phyloP scores from a whole-genome alignment of 2,888 invertebrate species.

The Dryomyza anilis region DNA sequence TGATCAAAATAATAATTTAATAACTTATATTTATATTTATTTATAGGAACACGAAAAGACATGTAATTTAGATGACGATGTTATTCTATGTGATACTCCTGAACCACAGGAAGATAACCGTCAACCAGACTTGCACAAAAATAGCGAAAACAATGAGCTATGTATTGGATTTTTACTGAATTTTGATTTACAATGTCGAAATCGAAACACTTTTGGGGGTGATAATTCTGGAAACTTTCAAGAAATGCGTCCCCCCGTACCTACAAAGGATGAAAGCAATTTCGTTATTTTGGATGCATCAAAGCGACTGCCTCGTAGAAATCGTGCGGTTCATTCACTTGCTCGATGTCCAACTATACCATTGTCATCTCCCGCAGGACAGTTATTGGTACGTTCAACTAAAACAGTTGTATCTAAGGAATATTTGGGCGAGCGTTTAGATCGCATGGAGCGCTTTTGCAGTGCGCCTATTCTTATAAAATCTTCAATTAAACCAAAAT shows the following conservation, averaged over 20 bases:
- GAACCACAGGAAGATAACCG: slow-evolving; percentile 46
- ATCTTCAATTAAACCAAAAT: slow-evolving; percentile 48
- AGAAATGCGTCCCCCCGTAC: neutral
- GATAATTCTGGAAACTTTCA: too few relatives aligned
- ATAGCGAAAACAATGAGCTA: slow-evolving; percentile 50
- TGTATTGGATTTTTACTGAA: slow-evolving; percentile 62
- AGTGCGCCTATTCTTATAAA: slow-evolving; percentile 60
- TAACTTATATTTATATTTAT: slow-evolving; percentile 13
- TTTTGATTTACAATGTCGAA: slow-evolving; percentile 62
- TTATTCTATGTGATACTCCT: slow-evolving; percentile 61
- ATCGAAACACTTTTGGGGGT: too few relatives aligned
- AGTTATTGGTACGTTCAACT: slow-evolving; percentile 62
- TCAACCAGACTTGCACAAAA: slow-evolving; percentile 37
- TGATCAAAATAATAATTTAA: neutral
- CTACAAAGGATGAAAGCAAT: slow-evolving; percentile 31
- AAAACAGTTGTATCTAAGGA: slow-evolving; percentile 60
- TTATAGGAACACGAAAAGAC: slow-evolving; percentile 63
- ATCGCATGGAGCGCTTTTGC: slow-evolving; percentile 64
- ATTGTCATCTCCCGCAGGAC: slow-evolving; percentile 65
- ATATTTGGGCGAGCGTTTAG: slow-evolving; percentile 64
- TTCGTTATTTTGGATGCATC: slow-evolving; percentile 46
- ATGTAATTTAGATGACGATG: slow-evolving; percentile 58
- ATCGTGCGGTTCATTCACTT: slow-evolving; percentile 61
- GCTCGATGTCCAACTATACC: slow-evolving; percentile 63
- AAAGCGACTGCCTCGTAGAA: slow-evolving; percentile 58